Base-by-base conservation (phyloP, 2,113 vertebrate species). In the Myocastor coypus region DNA sequence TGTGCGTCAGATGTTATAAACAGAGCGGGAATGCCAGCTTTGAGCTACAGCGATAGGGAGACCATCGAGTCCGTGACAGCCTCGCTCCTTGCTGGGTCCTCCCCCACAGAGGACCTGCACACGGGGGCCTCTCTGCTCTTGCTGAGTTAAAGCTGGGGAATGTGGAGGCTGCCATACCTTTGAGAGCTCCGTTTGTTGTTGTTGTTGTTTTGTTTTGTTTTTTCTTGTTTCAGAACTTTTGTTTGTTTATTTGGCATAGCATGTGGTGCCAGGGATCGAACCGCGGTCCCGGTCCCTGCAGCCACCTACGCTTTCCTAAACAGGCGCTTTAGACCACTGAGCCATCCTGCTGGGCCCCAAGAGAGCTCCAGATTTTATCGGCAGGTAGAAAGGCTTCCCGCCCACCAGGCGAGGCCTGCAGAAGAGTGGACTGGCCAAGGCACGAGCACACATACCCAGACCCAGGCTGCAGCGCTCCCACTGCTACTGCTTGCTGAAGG, bases 371-470 rank as follows among this genome's bases (percentile, higher is more conserved):
- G 34, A 8, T 24, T 71, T 63, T 68, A 64, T 92, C 69, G 82
- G 90, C 82, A 66, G 30, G 10, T 50, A 42, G 30, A n/a, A 91
- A 77, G 55, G 80, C 19, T 20, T 28, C 34, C 55, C 83, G 8
- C 11, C n/a, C 55, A 14, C 22, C 61, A 57, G 64, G 5, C 3
- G 32, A 20, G 1, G 3, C 20, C 17, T 46, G n/a, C 14, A 1
- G 26, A 52, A 69, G 68, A n/a, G 9, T 1, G n/a, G 7, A 0
- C 30, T 24, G 5, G 55, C 34, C 14, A 3, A 32, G 30, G 8
- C 12, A 63, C 3, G 61, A 37, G 20, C 1, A 28, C 5, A 9
- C 24, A 20, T 6, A 1, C n/a, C n/a, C 2, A 0, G 34, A 20
- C 40, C 40, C 59, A 7, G 34, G 17, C 0, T 0, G 30, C 50